phyloP scores from a whole-genome alignment of 2,888 invertebrate species.

The Mythimna ferrago region DNA sequence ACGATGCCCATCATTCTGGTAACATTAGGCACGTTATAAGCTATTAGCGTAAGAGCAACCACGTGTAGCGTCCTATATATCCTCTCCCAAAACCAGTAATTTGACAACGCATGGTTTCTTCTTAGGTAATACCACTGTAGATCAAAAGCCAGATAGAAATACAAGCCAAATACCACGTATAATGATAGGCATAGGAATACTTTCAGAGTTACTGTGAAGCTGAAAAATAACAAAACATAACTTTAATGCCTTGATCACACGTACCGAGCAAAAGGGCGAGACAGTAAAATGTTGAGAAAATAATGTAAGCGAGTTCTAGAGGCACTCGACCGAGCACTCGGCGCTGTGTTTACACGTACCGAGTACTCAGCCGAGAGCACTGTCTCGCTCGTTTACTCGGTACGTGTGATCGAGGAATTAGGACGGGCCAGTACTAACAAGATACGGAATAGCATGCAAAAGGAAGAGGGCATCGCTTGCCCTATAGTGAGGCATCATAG shows the following conservation, averaged over 20 bases:
- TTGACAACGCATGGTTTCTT: slow-evolving; percentile 54
- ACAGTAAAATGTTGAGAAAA: no score
- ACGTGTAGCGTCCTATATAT: slow-evolving; percentile 71
- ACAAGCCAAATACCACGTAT: slow-evolving; percentile 73
- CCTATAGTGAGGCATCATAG: no score
- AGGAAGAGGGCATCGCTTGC: no score
- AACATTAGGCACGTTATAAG: slow-evolving; percentile 71
- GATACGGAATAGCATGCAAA: no score
- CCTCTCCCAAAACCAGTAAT: slow-evolving; percentile 77
- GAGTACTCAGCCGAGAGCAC: no score
- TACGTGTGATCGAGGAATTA: no score
- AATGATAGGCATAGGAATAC: slow-evolving; percentile 71
- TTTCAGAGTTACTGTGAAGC: slow-evolving; percentile 73
- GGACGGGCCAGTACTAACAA: no score
- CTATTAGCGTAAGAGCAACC: slow-evolving; percentile 61
- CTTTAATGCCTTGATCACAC: background rate
- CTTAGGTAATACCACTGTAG: slow-evolving; percentile 75
- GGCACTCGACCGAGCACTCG: no score
- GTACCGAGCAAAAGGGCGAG: no score
- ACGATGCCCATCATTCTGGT: slow-evolving; percentile 75
- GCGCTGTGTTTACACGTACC: no score
- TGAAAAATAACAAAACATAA: slow-evolving; percentile 52
- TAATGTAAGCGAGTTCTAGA: no score
- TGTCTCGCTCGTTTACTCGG: no score
- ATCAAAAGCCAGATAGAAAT: slow-evolving; percentile 78